These are phyloP conservation scores for Heliconius erato DNA, from an alignment of 2,888 invertebrate genomes.

Conservation along the genomic window DNA sequence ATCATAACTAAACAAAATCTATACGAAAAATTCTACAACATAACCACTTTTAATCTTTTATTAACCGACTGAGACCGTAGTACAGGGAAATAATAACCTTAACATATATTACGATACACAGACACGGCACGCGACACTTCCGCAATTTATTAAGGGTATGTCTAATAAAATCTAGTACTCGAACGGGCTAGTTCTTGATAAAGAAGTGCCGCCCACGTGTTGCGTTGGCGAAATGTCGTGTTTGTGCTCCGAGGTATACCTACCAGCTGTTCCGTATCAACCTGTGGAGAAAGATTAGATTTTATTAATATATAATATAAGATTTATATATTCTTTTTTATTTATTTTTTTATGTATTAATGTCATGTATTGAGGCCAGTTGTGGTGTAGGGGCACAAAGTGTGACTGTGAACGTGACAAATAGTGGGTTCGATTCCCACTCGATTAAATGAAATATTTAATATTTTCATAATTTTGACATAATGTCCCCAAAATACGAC, in stretches of 20 bases:
- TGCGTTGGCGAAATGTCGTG: constrained; percentile 68
- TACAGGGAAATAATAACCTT: constrained; percentile 31
- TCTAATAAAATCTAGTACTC: constrained; percentile 71
- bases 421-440: too few relatives aligned
- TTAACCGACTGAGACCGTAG: neutral
- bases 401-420: too few relatives aligned
- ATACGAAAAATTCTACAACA: neutral
- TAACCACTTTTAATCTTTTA: neutral
- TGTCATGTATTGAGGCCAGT: too few relatives aligned
- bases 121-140: constrained; percentile 56
- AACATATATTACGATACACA: constrained; percentile 34
- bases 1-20: neutral
- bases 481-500: too few relatives aligned
- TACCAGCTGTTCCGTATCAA: constrained; percentile 50
- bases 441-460: too few relatives aligned
- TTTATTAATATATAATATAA: neutral
- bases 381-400: too few relatives aligned
- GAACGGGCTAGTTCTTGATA: constrained; percentile 60
- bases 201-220: constrained; percentile 80
- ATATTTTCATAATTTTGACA: too few relatives aligned
- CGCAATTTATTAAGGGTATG: constrained; percentile 74
- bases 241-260: constrained; percentile 63
- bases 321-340: neutral
- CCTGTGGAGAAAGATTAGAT: constrained; percentile 32
- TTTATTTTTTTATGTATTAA: neutral